A percentile compares a stretch with the other conserved stretches of the same genome.
These are phyloP conservation scores for Brevipalpus yothersi DNA, from an alignment of 1,140 invertebrate genomes.

Conservation along the genomic window DNA sequence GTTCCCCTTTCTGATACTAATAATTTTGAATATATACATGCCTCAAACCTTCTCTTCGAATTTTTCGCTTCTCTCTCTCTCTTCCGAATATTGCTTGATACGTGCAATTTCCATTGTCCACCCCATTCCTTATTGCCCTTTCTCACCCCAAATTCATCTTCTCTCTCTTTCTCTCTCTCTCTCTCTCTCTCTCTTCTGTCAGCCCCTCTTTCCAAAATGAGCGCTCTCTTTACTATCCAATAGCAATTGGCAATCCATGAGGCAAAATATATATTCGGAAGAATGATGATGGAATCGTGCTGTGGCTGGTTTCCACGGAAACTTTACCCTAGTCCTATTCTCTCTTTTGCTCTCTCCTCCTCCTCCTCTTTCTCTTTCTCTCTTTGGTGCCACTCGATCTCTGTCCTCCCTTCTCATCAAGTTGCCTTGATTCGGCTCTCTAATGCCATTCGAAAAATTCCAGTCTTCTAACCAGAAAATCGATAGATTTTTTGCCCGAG, in stretches of 20 bases:
- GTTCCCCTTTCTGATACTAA: no score
- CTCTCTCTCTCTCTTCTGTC: neutral
- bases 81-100: neutral
- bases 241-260: neutral
- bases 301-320: neutral
- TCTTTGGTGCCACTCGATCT: neutral
- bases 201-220: neutral
- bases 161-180: neutral
- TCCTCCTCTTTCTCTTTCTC: neutral
- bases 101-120: neutral
- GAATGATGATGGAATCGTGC: neutral
- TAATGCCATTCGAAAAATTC: neutral
- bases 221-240: neutral
- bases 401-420: neutral
- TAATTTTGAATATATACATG: no score
- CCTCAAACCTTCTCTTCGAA: no score
- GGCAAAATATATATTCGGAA: neutral
- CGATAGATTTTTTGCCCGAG: neutral
- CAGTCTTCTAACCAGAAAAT: neutral
- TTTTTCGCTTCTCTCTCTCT: neutral
- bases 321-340: neutral
- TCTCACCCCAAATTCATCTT: neutral
- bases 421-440: neutral
- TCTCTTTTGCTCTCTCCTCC: neutral
- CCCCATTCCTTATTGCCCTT: neutral